Conservation (phyloP, 2,113 vertebrate genomes). For the Ornithorhynchus anatinus region DNA sequence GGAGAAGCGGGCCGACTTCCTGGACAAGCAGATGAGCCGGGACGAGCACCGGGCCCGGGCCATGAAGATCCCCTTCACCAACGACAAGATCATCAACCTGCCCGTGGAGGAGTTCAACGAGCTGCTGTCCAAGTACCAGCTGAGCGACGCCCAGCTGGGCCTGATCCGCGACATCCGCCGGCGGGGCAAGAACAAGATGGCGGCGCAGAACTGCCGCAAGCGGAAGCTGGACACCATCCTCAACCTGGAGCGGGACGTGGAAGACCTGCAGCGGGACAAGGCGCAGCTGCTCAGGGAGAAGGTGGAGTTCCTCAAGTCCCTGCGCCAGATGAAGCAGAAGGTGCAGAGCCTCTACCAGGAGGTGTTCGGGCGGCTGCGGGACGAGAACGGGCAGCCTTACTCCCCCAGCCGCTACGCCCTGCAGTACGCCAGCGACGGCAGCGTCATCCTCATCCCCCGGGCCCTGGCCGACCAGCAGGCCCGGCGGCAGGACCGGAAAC, state of each 20-base stretch:
- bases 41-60: constrained; percentile 92
- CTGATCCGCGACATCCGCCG: constrained; percentile 96
- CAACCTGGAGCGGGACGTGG: constrained; percentile 94
- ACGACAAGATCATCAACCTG: constrained; percentile 97
- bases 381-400: constrained; percentile 93
- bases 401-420: constrained; percentile 89
- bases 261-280: constrained; percentile 90
- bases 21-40: constrained; percentile 92
- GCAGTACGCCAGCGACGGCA: constrained; percentile 89
- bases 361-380: constrained; percentile 89
- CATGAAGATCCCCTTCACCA: constrained; percentile 98
- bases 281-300: constrained; percentile 92
- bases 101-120: constrained; percentile 98
- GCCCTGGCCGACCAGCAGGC: constrained; percentile 77
- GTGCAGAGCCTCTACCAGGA: constrained; percentile 95
- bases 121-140: constrained; percentile 93
- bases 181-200: constrained; percentile 98
- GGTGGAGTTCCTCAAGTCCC: constrained; percentile 90
- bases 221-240: constrained; percentile 97
- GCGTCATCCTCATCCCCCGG: constrained; percentile 87
- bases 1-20: constrained; percentile 81
- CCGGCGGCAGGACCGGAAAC: constrained; percentile 89
- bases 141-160: constrained; percentile 92
- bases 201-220: constrained; percentile 97
- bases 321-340: constrained; percentile 98